Conservation (phyloP, 2,797 vertebrate species). For the Mormyrops attenuatus region DNA sequence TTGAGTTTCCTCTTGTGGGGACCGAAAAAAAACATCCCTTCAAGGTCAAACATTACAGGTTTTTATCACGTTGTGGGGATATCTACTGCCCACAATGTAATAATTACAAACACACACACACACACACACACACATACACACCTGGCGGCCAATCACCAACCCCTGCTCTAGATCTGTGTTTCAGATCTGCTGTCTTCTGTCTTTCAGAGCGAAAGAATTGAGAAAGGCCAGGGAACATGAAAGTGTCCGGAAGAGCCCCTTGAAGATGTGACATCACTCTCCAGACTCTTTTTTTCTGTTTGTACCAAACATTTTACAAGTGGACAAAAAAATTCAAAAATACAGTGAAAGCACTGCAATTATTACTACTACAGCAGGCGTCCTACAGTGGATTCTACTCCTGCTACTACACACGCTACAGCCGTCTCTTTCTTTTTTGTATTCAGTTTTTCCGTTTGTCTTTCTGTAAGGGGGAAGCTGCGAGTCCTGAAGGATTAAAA, state of each 20-base stretch:
- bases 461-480: conserved; percentile 56
- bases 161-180: conserved; percentile 34
- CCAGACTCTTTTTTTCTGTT: conserved; percentile 89
- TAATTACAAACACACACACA: neutral
- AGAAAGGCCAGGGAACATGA: conserved; percentile 99
- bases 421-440: conserved; percentile 59
- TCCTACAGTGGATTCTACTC: conserved; percentile 47
- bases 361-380: conserved; percentile 53
- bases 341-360: conserved; percentile 58
- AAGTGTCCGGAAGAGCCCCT: conserved; percentile 83
- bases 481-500: conserved; percentile 78
- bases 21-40: neutral
- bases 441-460: conserved; percentile 59
- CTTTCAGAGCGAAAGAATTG: conserved; percentile 99
- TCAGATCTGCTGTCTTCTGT: conserved; percentile 56
- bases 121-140: neutral
- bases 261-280: conserved; percentile 96
- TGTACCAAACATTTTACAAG: conserved; percentile 95
- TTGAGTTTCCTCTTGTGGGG: neutral
- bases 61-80: neutral
- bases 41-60: neutral
- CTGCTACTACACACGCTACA: conserved; percentile 57
- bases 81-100: neutral
- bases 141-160: neutral
- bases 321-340: conserved; percentile 54